Conservation (phyloP, 2,888 invertebrate genomes). For the Hololepta plana region DNA sequence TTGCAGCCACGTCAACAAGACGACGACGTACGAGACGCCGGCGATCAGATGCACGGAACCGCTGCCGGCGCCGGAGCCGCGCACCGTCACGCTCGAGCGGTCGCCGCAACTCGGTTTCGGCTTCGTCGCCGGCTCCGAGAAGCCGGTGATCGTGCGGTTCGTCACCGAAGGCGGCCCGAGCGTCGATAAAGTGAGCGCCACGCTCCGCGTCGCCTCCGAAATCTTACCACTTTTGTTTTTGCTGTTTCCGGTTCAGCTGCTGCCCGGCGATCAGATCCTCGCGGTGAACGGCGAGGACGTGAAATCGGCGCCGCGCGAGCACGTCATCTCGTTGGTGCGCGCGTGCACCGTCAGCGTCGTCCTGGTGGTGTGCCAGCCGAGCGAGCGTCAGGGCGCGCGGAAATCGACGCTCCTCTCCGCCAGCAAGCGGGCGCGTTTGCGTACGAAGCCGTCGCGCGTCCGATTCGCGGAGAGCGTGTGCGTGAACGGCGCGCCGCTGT, state of each 20-base stretch:
- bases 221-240: constrained; percentile 5
- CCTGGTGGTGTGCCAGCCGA: constrained; percentile 70
- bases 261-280: constrained; percentile 82
- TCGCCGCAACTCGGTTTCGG: constrained; percentile 77
- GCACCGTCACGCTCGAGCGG: constrained; percentile 55
- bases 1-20: constrained; percentile 63
- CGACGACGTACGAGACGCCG: constrained; percentile 84
- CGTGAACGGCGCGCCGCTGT: constrained; percentile 66
- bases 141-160: constrained; percentile 79
- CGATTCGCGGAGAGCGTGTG: constrained; percentile 81
- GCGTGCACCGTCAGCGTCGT: constrained; percentile 61
- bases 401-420: constrained; percentile 77
- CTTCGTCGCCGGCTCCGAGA: constrained; percentile 89
- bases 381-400: constrained; percentile 33
- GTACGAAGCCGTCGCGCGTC: constrained; percentile 66
- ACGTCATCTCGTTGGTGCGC: constrained; percentile 74
- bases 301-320: constrained; percentile 65
- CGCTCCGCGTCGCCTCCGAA: constrained; percentile 1
- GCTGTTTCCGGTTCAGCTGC: constrained; percentile 33
- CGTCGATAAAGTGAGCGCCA: constrained; percentile 50
- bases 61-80: constrained; percentile 54
- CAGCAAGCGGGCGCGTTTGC: constrained; percentile 66
- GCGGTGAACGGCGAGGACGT: constrained; percentile 86
- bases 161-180: constrained; percentile 84
- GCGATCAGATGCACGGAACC: constrained; percentile 37